Base-by-base conservation (phyloP, 1,140 invertebrate species). In the Neoseiulus cucumeris region DNA sequence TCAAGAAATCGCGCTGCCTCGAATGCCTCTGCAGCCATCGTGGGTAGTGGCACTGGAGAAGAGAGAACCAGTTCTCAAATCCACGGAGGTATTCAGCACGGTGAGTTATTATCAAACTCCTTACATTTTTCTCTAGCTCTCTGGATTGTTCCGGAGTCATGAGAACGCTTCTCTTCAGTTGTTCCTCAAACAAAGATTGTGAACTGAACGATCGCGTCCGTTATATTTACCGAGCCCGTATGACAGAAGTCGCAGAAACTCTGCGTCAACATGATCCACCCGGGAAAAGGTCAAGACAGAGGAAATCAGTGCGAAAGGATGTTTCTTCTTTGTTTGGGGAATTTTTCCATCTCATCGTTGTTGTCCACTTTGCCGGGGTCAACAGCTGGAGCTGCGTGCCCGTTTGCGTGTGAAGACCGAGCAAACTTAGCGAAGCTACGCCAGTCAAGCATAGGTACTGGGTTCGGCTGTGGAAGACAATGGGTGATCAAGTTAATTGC, bases 401-500 rank as follows among this genome's bases (percentile, higher is more conserved):
- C 33, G 33, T 39, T 39, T 9, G 33, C 33, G 33, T 39, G 33
- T 39, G 33, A 39, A 39, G 33, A 39, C 33, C 33, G 33, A 39
- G 33, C 33, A 4, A 6, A 9, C 33, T 39, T 39, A 39, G 33
- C 28, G 22, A 30, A 30, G 42, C 51, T 41, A 7, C 22, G 28
- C 20, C 22, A 2, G 7, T n/a, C 42, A 30, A 39, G 44, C 18
- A 2, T 2, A 4, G 2, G n/a, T n/a, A 39, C 14, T n/a, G 18
- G 17, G 22, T 39, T 6, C 22, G 2, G 18, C 64, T 7, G 14
- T 30, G 44, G 44, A 18, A 83, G 83, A 68, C 80, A 84, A 69
- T 89, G 87, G 86, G 78, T 82, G 65, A 82, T 84, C 18, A 84
- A 84, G 6, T 80, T 83, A 69, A 85, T 84, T 18, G 81, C 83